A percentile compares a stretch with the other conserved stretches of the same genome.
Evolutionary conservation across 2,888 invertebrate genomes (phyloP).

Genomic region (Serripes groenlandicus): DNA sequence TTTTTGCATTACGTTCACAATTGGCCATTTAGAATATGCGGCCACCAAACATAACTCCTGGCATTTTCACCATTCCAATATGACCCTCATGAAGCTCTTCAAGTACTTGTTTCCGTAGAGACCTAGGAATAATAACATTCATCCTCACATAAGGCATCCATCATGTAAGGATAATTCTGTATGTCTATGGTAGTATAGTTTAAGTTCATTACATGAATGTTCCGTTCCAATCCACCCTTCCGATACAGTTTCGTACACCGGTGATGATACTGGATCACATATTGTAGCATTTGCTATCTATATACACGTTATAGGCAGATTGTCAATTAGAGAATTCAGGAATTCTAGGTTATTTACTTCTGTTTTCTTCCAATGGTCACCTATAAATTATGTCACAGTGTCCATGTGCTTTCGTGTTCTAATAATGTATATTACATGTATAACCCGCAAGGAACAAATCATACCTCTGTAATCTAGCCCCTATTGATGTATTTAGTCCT

Average conservation of each 20-base stretch:
- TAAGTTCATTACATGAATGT: background rate
- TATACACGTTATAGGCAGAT: slow-evolving; percentile 64
- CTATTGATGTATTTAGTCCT: slow-evolving; percentile 64
- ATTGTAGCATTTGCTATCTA: slow-evolving; percentile 37
- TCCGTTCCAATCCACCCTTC: slow-evolving; percentile 13
- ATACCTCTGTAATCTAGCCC: slow-evolving; percentile 51
- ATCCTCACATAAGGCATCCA: slow-evolving; percentile 37
- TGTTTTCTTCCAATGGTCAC: slow-evolving; percentile 27
- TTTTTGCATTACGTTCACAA: slow-evolving; percentile 73
- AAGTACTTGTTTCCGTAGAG: slow-evolving; percentile 65
- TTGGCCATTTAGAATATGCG: slow-evolving; percentile 86
- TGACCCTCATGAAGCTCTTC: slow-evolving; percentile 74
- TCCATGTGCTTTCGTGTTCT: slow-evolving; percentile 49
- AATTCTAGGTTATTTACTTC: slow-evolving; percentile 15
- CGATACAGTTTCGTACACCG: slow-evolving; percentile 37
- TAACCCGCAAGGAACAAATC: slow-evolving; percentile 37
- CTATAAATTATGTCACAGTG: slow-evolving; percentile 59
- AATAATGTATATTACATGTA: slow-evolving; percentile 36
- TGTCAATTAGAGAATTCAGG: slow-evolving; percentile 71
- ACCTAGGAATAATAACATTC: slow-evolving; percentile 72
- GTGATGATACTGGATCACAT: slow-evolving; percentile 40
- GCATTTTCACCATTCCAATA: slow-evolving; percentile 76
- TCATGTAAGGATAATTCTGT: slow-evolving; percentile 46
- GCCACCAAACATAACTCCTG: slow-evolving; percentile 78
- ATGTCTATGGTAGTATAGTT: slow-evolving; percentile 37